Evolutionary conservation across 2,888 invertebrate genomes (phyloP).

Genomic region (Nineta flava): DNA sequence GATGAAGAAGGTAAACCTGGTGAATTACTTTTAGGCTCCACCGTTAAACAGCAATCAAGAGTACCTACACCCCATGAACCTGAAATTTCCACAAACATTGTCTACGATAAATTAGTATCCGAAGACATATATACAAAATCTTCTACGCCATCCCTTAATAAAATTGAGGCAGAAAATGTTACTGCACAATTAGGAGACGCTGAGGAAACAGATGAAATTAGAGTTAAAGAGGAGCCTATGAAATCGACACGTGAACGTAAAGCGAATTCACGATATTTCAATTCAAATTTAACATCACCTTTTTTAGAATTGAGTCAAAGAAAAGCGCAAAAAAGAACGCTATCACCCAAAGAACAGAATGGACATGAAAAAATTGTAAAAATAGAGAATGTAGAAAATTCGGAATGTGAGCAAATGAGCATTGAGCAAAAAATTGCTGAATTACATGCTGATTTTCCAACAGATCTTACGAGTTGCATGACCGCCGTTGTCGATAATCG

Average conservation of each 20-base stretch:
- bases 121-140: not conserved
- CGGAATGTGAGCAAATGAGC: not conserved
- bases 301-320: not conserved
- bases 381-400: not conserved
- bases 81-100: not conserved
- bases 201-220: not conserved
- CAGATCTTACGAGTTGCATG: no score
- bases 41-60: not conserved
- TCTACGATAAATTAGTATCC: not conserved
- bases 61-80: not conserved
- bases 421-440: not conserved
- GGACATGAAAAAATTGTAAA: not conserved
- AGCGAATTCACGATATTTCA: not conserved
- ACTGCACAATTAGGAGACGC: not conserved
- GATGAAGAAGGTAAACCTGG: slow-evolving; percentile 7
- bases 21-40: slow-evolving; percentile 3
- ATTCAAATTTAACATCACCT: not conserved
- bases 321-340: not conserved
- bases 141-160: not conserved
- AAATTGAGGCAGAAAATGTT: not conserved
- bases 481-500: not conserved
- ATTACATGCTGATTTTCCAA: not conserved
- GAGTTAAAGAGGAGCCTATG: not conserved
- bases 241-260: not conserved
- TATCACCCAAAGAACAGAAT: not conserved